Evolutionary conservation across 2,797 vertebrate species (phyloP).

Genomic region (Arrhamphus sclerolepis): DNA sequence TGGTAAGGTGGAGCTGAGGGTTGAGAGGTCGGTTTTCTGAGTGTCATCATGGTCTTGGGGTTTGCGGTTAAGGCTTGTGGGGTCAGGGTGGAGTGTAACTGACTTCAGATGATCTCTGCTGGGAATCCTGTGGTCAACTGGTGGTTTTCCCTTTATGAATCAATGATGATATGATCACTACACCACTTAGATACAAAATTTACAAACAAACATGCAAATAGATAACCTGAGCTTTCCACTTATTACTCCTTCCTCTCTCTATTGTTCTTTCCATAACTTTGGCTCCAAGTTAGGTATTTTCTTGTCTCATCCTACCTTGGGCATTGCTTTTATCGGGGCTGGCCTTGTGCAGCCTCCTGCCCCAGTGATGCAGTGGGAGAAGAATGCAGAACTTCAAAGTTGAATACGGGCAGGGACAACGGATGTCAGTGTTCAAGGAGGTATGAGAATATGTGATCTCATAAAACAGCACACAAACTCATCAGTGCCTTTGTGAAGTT

Average conservation of each 20-base stretch:
- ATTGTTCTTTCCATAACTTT: conserved; percentile 5
- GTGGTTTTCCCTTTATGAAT: conserved; percentile 43
- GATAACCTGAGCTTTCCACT: neutral
- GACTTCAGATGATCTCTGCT: conserved; percentile 48
- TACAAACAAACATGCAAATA: conserved; percentile 23
- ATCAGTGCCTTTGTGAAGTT: conserved; percentile 63
- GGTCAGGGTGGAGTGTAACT: conserved; percentile 67
- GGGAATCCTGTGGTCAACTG: conserved; percentile 58
- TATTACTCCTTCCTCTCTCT: neutral
- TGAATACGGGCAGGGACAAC: conserved; percentile 67
- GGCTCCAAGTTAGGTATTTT: conserved; percentile 31
- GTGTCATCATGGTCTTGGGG: conserved; percentile 60
- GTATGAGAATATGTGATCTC: conserved; percentile 76
- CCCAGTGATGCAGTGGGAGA: conserved; percentile 76
- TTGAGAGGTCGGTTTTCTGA: conserved; percentile 42
- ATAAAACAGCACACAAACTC: conserved; percentile 75
- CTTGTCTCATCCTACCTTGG: conserved; percentile 68
- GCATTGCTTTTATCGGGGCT: conserved; percentile 36
- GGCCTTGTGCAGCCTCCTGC: conserved; percentile 67
- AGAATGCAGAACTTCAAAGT: conserved; percentile 82
- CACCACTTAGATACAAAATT: conserved; percentile 20
- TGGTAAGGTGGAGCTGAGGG: conserved; percentile 44
- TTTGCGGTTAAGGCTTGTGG: conserved; percentile 59
- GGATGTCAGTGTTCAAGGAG: conserved; percentile 68
- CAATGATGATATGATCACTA: conserved; percentile 50